Evolutionary conservation across 1,140 invertebrate genomes (phyloP), one percentile per base, ranked within the genome.

Genomic region (Euschistus heros): DNA sequence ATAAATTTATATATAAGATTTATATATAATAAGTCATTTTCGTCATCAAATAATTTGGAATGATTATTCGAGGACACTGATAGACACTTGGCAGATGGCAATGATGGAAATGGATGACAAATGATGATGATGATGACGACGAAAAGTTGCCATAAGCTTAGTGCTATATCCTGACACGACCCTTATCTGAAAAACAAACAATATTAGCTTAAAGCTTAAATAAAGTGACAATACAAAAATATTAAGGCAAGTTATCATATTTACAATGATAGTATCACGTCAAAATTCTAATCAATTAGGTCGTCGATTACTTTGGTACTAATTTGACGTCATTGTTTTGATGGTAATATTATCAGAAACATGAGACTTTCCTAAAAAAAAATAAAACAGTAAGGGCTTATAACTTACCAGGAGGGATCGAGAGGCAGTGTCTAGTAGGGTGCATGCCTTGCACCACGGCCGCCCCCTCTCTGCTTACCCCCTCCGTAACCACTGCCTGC

Each of bases 391-490:
- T 24, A 24, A 57, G 20, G 15, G 24, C 10, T 24, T 57, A 24
- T 3, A 7, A 57, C 54, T 57, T 57, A 57, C 54, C 42, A 63
- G 37, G n/a, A 63, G 47, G 30, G 26, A 55, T 57, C 42, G 22
- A 17, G 54, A 57, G 54, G 54, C 54, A 57, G 54, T 22, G 54
- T 57, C 68, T 71, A 71, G 65, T 71, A 77, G 65, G 76, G 76
- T 69, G 76, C 74, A 71, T 77, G 76, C 67, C 76, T 72, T 22
- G 75, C 74, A 65, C 76, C 76, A 54, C 75, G 74, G 65, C 72
- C 72, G 57, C 71, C 67, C 69, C 73, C 72, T 62, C 75, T 73
- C 70, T 76, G 75, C 62, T 75, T 76, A 68, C 75, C 75, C 15
- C 74, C 72, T 68, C 75, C 75, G 64, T 76, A 77, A 61, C 69